Evolutionary conservation across 23 tunicate genomes (phyloP), one percentile per base, ranked within the genome.

Genomic region (Halocynthia aurantium): DNA sequence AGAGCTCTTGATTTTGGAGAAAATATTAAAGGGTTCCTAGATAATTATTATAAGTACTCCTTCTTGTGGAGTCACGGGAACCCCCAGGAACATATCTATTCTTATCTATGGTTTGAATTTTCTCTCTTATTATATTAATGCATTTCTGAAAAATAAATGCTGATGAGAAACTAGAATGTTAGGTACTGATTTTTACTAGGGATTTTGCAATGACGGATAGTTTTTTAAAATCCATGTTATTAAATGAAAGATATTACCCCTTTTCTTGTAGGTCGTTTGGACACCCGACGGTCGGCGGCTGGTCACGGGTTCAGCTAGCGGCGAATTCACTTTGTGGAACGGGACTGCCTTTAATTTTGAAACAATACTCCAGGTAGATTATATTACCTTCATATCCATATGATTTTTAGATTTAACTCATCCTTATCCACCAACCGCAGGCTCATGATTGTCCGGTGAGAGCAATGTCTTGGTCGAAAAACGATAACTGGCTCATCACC

Each of bases 241-340:
- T 2, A 60, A 60, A n/a, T 60, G 65, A 60, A 60, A 60, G 17
- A 31, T 31, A 31, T 31, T 31, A 31, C 44, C 44, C 44, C 20
- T 31, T 9, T 69, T 55, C 31, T 65, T 64, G 10, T 50, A 95
- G 99, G 94, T 95, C 73, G 99, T 95, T 58, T 95, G 99, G 99
- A 95, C 99, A 17, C 99, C 99, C 6, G 99, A 95, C 70, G 99
- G 99, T 6, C 75, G 99, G 55, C 87, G 99, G 12, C 60, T 95
- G 61, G 99, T 95, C 20, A 95, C 99, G 44, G 99, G 99, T 6
- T 86, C 96, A 17, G 99, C 99, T 5, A 84, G 91, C 69, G 99
- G 99, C 8, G 99, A 95, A 57, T 95, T 95, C 79, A 95, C 99
- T 5, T 70, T 95, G 70, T 95, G 99, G 99, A 95, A 95, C 78